These are phyloP conservation scores for Artibeus jamaicensis DNA, from an alignment of 2,797 vertebrate species.

Conservation along the genomic window DNA sequence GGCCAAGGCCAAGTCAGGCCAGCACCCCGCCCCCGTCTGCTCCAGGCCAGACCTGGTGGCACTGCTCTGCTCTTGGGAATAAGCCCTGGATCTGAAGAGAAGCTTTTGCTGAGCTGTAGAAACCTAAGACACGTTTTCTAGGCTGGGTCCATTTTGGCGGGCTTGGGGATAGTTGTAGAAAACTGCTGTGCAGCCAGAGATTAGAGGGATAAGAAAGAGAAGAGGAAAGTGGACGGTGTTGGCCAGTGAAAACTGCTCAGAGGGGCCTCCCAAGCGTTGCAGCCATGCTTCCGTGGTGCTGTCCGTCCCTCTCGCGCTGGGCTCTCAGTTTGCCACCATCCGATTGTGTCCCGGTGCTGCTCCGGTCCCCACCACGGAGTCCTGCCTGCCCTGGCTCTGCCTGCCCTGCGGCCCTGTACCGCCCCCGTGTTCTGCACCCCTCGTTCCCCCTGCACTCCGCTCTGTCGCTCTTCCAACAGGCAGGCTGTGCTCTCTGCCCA, in stretches of 20 bases:
- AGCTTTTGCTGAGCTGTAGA: not conserved
- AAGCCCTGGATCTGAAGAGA: not conserved
- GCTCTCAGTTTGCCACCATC: not conserved
- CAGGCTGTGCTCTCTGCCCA: not conserved
- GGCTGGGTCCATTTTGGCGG: not conserved
- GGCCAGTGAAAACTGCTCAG: not conserved
- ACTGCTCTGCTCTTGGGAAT: not conserved
- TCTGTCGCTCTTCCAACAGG: not conserved
- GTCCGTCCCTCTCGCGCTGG: fast-evolving
- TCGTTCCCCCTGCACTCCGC: fast-evolving
- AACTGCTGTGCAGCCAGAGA: not conserved
- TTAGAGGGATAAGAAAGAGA: not conserved
- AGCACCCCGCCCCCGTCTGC: not conserved
- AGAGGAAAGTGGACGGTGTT: fast-evolving
- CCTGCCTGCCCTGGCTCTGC: not conserved
- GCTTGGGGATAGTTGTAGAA: not conserved
- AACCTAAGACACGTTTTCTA: not conserved
- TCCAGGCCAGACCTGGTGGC: too few relatives aligned
- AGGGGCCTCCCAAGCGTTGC: fast-evolving
- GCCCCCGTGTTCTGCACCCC: fast-evolving
- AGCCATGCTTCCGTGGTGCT: not conserved
- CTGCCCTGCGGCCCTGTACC: not conserved
- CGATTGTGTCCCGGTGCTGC: not conserved
- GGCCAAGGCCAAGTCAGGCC: not conserved
- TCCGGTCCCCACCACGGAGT: fast-evolving